A percentile compares a stretch with the other conserved stretches of the same genome.
Conservation (phyloP, 2,113 vertebrate species). For the Nycticryphes semicollaris region DNA sequence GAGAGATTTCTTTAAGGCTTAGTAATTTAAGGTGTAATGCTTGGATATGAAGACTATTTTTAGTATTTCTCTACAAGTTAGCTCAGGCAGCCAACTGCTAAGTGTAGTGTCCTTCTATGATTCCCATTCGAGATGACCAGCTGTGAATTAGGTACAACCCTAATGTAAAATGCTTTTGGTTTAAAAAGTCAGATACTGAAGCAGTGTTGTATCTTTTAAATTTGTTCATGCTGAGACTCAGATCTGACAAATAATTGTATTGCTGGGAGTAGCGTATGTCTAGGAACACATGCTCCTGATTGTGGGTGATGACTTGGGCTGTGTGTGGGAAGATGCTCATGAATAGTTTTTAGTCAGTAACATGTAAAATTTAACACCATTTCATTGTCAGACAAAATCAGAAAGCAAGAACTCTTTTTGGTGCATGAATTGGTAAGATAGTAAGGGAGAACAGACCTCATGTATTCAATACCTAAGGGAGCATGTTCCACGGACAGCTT, state of each 20-base stretch:
- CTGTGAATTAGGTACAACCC: background rate
- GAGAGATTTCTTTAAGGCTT: background rate
- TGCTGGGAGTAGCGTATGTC: background rate
- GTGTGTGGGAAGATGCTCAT: background rate
- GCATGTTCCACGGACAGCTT: background rate
- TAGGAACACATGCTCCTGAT: background rate
- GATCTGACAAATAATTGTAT: background rate
- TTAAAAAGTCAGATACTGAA: background rate
- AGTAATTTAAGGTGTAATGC: background rate
- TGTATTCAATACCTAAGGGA: background rate
- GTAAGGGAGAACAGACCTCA: accelerated
- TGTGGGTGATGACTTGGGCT: background rate
- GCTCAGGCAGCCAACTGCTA: background rate
- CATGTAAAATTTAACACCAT: background rate
- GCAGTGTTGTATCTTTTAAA: background rate
- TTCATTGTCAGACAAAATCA: background rate
- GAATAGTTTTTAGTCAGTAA: background rate
- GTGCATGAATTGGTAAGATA: background rate
- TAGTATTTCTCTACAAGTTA: background rate
- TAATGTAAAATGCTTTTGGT: accelerated
- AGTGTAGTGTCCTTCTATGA: background rate
- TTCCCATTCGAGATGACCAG: background rate
- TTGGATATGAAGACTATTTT: background rate
- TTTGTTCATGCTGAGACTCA: too few species aligned
- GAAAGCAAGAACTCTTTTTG: background rate